Evolutionary conservation across 2,888 invertebrate genomes (phyloP).

Genomic region (Clivina fossor): DNA sequence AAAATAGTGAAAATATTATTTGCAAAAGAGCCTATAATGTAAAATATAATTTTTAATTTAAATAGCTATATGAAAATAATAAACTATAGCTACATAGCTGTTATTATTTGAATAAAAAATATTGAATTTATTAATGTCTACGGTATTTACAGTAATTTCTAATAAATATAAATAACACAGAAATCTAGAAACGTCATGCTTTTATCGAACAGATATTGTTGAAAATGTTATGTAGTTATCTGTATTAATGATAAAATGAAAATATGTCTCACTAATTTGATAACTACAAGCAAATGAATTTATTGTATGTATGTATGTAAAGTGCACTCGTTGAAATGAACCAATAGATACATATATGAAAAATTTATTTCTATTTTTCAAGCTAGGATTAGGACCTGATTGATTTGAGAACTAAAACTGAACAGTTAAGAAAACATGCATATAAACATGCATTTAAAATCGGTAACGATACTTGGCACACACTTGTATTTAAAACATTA

Average conservation of each 20-base stretch:
- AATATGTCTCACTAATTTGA: background rate
- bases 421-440: slow-evolving; percentile 16
- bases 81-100: no score
- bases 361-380: slow-evolving; percentile 10
- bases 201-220: background rate
- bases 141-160: no score
- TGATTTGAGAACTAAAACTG: slow-evolving; percentile 15
- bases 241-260: background rate
- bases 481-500: slow-evolving; percentile 39
- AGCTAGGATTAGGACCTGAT: slow-evolving; percentile 14
- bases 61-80: no score
- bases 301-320: slow-evolving; percentile 5
- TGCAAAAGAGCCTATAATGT: no score
- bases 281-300: slow-evolving; percentile 20
- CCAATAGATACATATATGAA: background rate
- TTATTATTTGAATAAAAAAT: no score
- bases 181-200: no score
- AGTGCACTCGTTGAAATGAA: background rate
- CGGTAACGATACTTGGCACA: slow-evolving; percentile 54
- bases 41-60: no score
- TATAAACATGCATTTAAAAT: slow-evolving; percentile 26
- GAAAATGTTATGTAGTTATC: background rate
- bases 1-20: no score
- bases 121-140: no score
- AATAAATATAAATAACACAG: no score